Base-by-base conservation (phyloP, 2,888 invertebrate genomes). In the Chouioia cunea region DNA sequence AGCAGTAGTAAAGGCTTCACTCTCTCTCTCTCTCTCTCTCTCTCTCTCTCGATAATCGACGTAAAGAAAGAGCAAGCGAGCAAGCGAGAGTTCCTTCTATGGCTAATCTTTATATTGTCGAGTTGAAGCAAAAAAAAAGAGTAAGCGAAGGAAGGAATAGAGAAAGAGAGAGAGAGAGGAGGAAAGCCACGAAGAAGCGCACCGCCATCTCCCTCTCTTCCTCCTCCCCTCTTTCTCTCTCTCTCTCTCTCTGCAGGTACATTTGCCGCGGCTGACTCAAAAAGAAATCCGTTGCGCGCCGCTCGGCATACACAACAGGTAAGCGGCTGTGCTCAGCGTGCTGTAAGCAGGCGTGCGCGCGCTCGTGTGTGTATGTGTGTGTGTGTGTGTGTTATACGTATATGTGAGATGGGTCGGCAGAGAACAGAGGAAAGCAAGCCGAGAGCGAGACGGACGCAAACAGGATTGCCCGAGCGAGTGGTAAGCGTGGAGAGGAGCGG, bases 271-370 rank as follows among this genome's bases (percentile, higher is more conserved):
- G 56, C 48, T 16, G 56, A 23, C 65, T 68, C 65, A 56, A 56
- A 70, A 74, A 74, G 74, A 74, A 74, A 73, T 74, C 74, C 74
- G 68, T 74, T 65, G 67, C 59, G 70, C 68, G 54, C 58, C 36
- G 64, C 56, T 50, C 63, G 53, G 68, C 52, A 73, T 27, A 68
- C 48, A 56, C 60, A 62, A 71, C 52, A 71, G 74, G 70, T 65
- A 72, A 71, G 58, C 68, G n/a, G 54, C 22, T 18, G 54, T 54
- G 54, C 23, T 15, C 18, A 16, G 20, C 23, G 15, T 14, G 16
- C 22, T 54, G 18, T 23, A 20, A n/a, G 23, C 15, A n/a, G 16
- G 16, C 54, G 16, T 8, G 16, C 48, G 36, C 57, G 57, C 54
- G 59, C 14, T 23, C 53, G 62, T 57, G 50, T 64, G 60, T 58